Conservation (phyloP, 2,797 vertebrate species). For the Echiichthys vipera region DNA sequence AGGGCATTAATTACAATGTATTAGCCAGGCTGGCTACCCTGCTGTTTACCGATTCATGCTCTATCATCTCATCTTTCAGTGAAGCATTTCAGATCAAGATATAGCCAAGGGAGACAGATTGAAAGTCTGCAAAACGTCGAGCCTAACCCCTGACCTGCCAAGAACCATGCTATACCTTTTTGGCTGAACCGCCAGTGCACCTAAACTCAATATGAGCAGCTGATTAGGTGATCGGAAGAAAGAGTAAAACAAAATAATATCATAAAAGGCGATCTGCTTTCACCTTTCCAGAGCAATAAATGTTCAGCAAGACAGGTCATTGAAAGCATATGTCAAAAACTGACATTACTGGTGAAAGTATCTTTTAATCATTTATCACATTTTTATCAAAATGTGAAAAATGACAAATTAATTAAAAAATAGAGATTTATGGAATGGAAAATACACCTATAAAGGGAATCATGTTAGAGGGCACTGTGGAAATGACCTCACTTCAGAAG, state of each 20-base stretch:
- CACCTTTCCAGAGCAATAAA: slow-evolving; percentile 48
- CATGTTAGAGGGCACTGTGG: slow-evolving; percentile 32
- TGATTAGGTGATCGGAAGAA: slow-evolving; percentile 66
- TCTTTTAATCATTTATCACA: slow-evolving; percentile 29
- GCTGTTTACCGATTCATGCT: slow-evolving; percentile 28
- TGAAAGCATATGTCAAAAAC: slow-evolving; percentile 18
- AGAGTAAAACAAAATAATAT: slow-evolving; percentile 43
- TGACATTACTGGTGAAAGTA: background rate
- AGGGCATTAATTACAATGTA: slow-evolving; percentile 33
- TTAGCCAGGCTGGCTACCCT: slow-evolving; percentile 23
- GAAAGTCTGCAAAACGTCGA: slow-evolving; percentile 40
- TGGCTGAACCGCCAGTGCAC: slow-evolving; percentile 50
- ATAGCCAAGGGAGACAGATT: slow-evolving; percentile 6
- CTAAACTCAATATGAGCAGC: slow-evolving; percentile 52
- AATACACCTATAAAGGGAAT: slow-evolving; percentile 16
- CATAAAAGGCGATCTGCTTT: slow-evolving; percentile 40
- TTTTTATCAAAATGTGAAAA: too few species aligned
- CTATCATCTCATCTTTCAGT: slow-evolving; percentile 49
- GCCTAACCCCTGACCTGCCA: slow-evolving; percentile 18
- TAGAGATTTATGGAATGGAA: slow-evolving; percentile 24
- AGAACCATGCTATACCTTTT: slow-evolving; percentile 59
- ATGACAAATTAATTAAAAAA: slow-evolving; percentile 5
- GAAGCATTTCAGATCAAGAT: slow-evolving; percentile 19
- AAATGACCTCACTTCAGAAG: slow-evolving; percentile 54
- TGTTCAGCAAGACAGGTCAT: slow-evolving; percentile 19